Evolutionary conservation across 2,888 invertebrate genomes (phyloP), one percentile per base, ranked within the genome.

Genomic region (Melitaea athalia): DNA sequence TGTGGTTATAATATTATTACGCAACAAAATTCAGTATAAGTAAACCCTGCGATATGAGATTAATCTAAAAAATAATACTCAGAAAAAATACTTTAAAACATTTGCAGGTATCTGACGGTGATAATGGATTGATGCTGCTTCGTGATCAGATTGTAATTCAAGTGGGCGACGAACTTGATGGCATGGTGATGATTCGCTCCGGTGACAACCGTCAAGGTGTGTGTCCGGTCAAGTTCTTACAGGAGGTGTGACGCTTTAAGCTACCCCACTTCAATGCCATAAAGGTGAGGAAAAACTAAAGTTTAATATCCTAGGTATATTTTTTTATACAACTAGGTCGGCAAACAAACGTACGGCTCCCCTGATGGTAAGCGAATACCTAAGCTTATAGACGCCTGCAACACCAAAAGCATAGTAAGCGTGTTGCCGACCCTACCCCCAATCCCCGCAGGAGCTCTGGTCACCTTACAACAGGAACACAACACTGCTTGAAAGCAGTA

Each of bases 111-210:
- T 96, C 97, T 3, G 98, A 98, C 77, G 97, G 97, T 0, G 96
- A 96, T 77, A 96, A 95, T 75, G 95, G 95, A 1, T 89, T 97
- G 80, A 97, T 97, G 92, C 92, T 98, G 60, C 94, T 98, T 62
- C 94, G 97, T 80, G 98, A 98, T 90, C 97, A 99, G 95, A 98
- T 99, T 82, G 98, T 99, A 68, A 97, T 99, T 78, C 95, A 95
- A 86, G 94, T 97, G 10, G 98, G 98, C 3, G 98, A 98, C 74
- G 98, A 98, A 83, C 94, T 97, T 0, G 97, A 98, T 80, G 98
- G 98, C 38, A 98, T 98, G 95, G 97, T 98, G 72, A 96, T 97
- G 95, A 97, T 99, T 73, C 95, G 98, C 65, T 97, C 97, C 59
- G 98, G 98, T 0, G 97, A 98, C 82, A 98, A 97, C 93, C 97